Evolutionary conservation across 2,113 vertebrate species (phyloP), one percentile per base, ranked within the genome.

Genomic region (Tupaia tana): DNA sequence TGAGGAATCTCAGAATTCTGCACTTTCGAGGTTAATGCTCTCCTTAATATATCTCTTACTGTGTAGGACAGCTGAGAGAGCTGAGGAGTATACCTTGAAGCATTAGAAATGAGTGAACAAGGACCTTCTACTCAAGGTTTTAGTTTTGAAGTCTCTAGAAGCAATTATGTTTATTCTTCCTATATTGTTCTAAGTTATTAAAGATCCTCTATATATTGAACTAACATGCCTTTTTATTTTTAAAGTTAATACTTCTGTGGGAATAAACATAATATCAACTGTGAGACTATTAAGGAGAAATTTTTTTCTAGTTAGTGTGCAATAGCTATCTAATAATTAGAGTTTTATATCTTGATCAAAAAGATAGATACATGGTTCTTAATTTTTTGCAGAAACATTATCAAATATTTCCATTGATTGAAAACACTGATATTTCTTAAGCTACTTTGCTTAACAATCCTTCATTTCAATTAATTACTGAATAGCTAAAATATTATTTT

Each of bases 401-500:
- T 77, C 73, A 91, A 86, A 24, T 81, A 77, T 3, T 63, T 93
- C 8, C n/a, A 54, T 80, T 73, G 66, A 80, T n/a, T 86, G 16
- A 67, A 88, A 85, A 90, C 34, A 78, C 64, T 88, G 61, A 87
- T 89, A 52, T 96, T 87, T 71, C 70, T 67, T 13, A 87, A 81
- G 54, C 24, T 29, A 43, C 29, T 92, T 90, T 92, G 54, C 52
- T 94, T 86, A 29, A 14, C 73, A 63, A 54, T 77, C 8, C 43
- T 90, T 96, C 83, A 14, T 73, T 87, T 95, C 52, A 74, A 79
- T 14, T 71, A 54, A 19, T 92, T 64, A 74, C 43, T 43, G 43
- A 43, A 43, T 43, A 43, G 43, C 6, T 43, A 43, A 43, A 43
- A 43, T 43, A 43, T 43, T 43, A 43, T 43, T 43, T 43, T 43